phyloP scores from a whole-genome alignment of 2,797 vertebrate genomes.

The Alcedo quadribrachys region DNA sequence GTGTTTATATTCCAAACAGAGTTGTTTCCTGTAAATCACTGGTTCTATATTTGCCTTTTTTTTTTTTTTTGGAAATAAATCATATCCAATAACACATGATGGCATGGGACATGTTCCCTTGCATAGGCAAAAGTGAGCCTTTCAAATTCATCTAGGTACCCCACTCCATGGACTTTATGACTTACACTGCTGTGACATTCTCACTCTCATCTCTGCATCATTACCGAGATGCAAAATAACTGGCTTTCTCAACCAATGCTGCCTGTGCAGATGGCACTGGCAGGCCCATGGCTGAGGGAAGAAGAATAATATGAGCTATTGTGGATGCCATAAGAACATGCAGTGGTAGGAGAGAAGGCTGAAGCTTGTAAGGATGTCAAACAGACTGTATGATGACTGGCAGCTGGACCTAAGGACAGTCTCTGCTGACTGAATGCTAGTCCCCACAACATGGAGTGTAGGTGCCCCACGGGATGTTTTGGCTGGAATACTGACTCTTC shows the following conservation, averaged over 20 bases:
- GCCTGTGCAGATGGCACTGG: neutral
- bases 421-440: neutral
- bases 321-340: rapidly evolving
- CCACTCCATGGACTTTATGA: neutral
- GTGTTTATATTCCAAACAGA: conserved; percentile 40
- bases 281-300: neutral
- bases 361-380: neutral
- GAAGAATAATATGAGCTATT: rapidly evolving
- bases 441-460: rapidly evolving
- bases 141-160: neutral
- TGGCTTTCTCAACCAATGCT: neutral
- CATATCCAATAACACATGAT: neutral
- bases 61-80: neutral
- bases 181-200: neutral
- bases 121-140: neutral
- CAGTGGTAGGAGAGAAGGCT: neutral
- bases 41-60: neutral
- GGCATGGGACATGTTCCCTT: neutral
- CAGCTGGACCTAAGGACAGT: neutral
- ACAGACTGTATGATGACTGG: neutral
- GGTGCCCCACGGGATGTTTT: neutral
- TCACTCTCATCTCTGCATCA: neutral
- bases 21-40: neutral
- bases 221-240: neutral
- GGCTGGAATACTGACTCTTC: neutral